Conservation (phyloP, 1,140 invertebrate species). For the Pteromalus puparum region DNA sequence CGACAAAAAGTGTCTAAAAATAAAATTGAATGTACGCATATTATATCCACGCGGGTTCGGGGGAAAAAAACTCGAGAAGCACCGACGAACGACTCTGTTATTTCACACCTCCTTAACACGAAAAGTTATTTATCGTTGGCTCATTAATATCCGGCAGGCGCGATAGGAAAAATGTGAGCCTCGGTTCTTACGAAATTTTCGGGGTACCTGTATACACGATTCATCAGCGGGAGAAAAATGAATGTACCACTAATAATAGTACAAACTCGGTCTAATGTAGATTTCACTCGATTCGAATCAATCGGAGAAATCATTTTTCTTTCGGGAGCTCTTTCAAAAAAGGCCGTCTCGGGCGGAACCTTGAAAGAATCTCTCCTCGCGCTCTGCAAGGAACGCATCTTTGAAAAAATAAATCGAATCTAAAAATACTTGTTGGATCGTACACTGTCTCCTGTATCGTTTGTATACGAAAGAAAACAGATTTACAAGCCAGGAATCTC, state of each 20-base stretch:
- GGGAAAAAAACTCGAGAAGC: not conserved
- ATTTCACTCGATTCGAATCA: slow-evolving; percentile 36
- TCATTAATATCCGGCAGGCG: slow-evolving; percentile 16
- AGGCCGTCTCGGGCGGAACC: not conserved
- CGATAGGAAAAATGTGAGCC: slow-evolving; percentile 9
- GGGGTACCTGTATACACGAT: not conserved
- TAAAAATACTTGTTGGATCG: too few species aligned
- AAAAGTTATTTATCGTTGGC: slow-evolving; percentile 40
- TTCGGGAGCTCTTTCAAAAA: not conserved
- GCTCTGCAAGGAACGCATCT: too few species aligned
- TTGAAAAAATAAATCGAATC: too few species aligned
- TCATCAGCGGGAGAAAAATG: slow-evolving; percentile 10
- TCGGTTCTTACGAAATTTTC: slow-evolving; percentile 25
- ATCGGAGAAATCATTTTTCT: slow-evolving; percentile 41
- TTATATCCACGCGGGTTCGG: not conserved
- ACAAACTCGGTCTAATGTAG: slow-evolving; percentile 3
- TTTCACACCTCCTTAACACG: slow-evolving; percentile 43
- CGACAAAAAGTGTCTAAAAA: slow-evolving; percentile 2
- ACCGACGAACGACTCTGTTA: slow-evolving; percentile 15
- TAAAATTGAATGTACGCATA: slow-evolving; percentile 32
- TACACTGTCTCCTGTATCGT: too few species aligned
- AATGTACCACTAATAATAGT: not conserved
- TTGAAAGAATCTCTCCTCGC: slow-evolving; percentile 7
- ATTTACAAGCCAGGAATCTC: slow-evolving; percentile 32
- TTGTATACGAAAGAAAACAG: slow-evolving; percentile 27